Base-by-base conservation (phyloP, 2,888 invertebrate genomes). In the Phorcus lineatus region DNA sequence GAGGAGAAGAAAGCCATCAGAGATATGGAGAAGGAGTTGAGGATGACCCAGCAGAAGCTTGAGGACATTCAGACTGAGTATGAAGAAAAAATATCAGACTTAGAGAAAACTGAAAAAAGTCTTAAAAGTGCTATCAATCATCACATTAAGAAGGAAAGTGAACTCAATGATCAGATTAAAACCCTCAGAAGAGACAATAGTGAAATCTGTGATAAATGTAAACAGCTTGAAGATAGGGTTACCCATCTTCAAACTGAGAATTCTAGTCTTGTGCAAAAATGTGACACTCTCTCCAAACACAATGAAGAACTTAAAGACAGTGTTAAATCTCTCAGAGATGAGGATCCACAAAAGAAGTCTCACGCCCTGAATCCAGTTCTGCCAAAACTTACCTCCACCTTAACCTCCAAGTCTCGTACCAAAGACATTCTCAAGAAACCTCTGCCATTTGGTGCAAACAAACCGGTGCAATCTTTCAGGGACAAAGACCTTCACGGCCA, bases 61-160 rank as follows among this genome's bases (percentile, higher is more conserved):
- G 85, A 88, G 74, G 87, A 88, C 31, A 81, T 88, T n/a, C 88
- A 89, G 80, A 83, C 86, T 47, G 88, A 90, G 52, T 87, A 88
- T 85, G 87, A 89, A 36, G 78, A 83, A n/a, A 80, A 82, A 40
- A 74, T 85, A 7, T 75, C 81, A 0, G 79, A 81, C 22, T 52
- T 19, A 53, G 52, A 24, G 67, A 67, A 28, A 83, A 82, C 16
- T 36, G 79, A 80, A 66, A 76, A 78, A 40, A 66, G 80, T 22
- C 54, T 81, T 13, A 74, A 81, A 57, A 67, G 66, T 16, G 67
- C 80, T 53, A 52, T 84, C 9, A 74, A 81, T n/a, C 36, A 13
- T 2, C 74, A 79, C 17, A 54, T 54, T 19, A 55, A 67, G 28
- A 75, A 67, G 11, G 82, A 82, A 62, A n/a, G 53, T 40, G 78